Conservation (phyloP, 2,797 vertebrate genomes). For the Gymnoscopelus braueri region DNA sequence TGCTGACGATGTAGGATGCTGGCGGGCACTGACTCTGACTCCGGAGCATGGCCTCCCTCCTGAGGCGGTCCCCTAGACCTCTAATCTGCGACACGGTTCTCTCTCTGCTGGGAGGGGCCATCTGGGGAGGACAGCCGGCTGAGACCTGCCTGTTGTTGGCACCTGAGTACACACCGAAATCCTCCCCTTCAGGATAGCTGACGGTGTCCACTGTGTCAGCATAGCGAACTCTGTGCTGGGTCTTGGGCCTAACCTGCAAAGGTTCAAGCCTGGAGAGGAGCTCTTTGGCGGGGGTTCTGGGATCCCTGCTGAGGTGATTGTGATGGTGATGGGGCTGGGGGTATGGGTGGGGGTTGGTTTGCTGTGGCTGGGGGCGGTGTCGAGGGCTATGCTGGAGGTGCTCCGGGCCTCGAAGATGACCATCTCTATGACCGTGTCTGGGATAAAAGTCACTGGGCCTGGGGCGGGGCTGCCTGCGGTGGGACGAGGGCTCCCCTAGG, state of each 20-base stretch:
- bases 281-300: constrained; percentile 62
- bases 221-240: constrained; percentile 74
- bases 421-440: neutral
- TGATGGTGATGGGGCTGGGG: constrained; percentile 40
- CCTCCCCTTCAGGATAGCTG: constrained; percentile 72
- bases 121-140: constrained; percentile 52
- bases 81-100: constrained; percentile 54
- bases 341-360: constrained; percentile 1
- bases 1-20: constrained; percentile 74
- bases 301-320: constrained; percentile 61
- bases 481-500: constrained; percentile 60
- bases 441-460: constrained; percentile 22
- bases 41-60: constrained; percentile 82
- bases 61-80: constrained; percentile 81
- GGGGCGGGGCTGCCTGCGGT: constrained; percentile 33
- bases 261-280: constrained; percentile 53
- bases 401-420: constrained; percentile 40
- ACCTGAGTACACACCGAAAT: constrained; percentile 61
- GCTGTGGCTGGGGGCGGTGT: constrained; percentile 28
- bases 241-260: constrained; percentile 54
- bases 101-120: constrained; percentile 53
- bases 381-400: constrained; percentile 33
- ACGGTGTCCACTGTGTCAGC: constrained; percentile 67
- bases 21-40: constrained; percentile 70
- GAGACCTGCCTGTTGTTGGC: constrained; percentile 50